Percentiles rank a stretch among this genome's conserved stretches.
Evolutionary conservation across 2,797 vertebrate genomes (phyloP).

Genomic region (Sphaeramia orbicularis): DNA sequence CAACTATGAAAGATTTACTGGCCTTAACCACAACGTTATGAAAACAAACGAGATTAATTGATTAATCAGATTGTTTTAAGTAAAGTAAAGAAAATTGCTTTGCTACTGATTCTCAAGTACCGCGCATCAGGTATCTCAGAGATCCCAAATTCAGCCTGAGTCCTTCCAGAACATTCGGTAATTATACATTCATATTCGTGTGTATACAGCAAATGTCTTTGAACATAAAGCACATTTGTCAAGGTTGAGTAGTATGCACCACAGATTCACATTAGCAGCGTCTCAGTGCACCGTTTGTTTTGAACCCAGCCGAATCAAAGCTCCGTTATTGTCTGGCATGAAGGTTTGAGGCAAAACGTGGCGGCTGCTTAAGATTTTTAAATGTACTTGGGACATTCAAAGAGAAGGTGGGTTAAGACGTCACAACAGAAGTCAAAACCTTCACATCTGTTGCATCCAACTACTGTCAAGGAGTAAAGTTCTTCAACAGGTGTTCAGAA

Average conservation of each 20-base stretch:
- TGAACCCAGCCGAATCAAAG: slow-evolving; percentile 17
- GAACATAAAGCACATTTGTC: slow-evolving; percentile 46
- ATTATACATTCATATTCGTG: slow-evolving; percentile 38
- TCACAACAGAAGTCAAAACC: background rate
- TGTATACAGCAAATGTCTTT: slow-evolving; percentile 18
- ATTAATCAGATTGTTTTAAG: too few species aligned
- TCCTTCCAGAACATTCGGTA: slow-evolving; percentile 16
- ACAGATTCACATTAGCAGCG: slow-evolving; percentile 17
- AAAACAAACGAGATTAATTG: slow-evolving; percentile 3
- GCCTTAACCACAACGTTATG: too few species aligned
- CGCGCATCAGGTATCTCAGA: slow-evolving; percentile 12
- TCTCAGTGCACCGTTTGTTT: slow-evolving; percentile 19
- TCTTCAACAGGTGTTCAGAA: slow-evolving; percentile 15
- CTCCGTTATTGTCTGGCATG: background rate
- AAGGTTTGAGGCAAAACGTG: slow-evolving; percentile 40
- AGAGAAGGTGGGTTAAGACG: background rate
- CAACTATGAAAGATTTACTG: too few species aligned
- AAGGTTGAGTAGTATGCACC: slow-evolving; percentile 18
- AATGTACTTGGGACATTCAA: slow-evolving; percentile 36
- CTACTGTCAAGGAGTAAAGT: slow-evolving; percentile 21
- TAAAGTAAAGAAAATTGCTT: too few species aligned
- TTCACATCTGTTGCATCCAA: slow-evolving; percentile 8
- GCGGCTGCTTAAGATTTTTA: slow-evolving; percentile 24
- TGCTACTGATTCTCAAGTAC: too few species aligned
- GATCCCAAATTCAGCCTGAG: slow-evolving; percentile 20